Evolutionary conservation across 2,888 invertebrate species (phyloP).

Genomic region (Tortricodes alternella): DNA sequence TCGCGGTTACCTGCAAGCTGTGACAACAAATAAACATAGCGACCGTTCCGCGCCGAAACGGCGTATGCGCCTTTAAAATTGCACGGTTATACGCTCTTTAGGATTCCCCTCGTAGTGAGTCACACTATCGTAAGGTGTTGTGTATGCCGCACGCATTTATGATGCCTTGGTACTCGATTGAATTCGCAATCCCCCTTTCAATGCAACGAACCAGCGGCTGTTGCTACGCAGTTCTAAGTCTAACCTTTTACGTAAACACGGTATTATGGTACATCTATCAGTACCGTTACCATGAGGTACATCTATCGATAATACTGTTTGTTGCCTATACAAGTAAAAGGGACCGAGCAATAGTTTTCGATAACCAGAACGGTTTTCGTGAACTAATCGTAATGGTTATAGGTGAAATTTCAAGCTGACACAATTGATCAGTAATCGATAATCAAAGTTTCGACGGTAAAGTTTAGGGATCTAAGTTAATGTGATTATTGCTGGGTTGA

Average conservation of each 20-base stretch:
- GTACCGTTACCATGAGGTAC: too few species aligned
- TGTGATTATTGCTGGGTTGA: background rate
- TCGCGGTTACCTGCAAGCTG: slow-evolving; percentile 27
- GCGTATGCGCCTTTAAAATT: background rate
- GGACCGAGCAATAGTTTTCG: too few species aligned
- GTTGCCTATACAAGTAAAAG: too few species aligned
- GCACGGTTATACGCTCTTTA: background rate
- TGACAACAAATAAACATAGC: slow-evolving; percentile 30
- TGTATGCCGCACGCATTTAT: slow-evolving; percentile 12
- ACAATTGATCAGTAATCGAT: background rate
- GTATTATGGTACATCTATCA: too few species aligned
- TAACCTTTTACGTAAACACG: background rate
- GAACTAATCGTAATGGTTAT: too few species aligned
- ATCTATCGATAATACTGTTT: too few species aligned
- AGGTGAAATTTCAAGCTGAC: background rate
- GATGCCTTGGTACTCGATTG: slow-evolving; percentile 8
- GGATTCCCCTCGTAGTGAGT: slow-evolving; percentile 3
- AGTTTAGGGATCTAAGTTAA: background rate
- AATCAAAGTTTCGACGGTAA: slow-evolving; percentile 3
- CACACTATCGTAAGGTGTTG: slow-evolving; percentile 19
- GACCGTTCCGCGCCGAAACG: background rate
- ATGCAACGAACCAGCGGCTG: background rate
- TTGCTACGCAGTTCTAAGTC: background rate
- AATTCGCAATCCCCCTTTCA: background rate
- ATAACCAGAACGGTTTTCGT: too few species aligned